A percentile compares a stretch with the other conserved stretches of the same genome.
Conservation (phyloP, 92 coral and sea anemone species). For the Porites evermanni region DNA sequence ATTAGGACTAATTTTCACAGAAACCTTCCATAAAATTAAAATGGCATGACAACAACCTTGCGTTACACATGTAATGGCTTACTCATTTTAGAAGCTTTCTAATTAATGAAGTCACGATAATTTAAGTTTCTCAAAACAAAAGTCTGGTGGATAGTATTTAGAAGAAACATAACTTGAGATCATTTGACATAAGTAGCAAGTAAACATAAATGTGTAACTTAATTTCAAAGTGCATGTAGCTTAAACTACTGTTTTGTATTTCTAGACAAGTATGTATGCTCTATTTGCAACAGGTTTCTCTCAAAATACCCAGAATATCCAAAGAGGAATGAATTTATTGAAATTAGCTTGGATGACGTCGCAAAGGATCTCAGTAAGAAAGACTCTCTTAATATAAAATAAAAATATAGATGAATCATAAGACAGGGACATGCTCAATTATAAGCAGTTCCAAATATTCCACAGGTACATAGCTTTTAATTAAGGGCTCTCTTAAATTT, state of each 20-base stretch:
- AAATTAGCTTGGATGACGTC: conserved; percentile 96
- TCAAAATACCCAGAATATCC: conserved; percentile 94
- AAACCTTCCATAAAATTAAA: not conserved
- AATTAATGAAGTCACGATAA: conserved; percentile 2
- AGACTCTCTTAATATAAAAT: not conserved
- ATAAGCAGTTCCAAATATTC: too few relatives aligned
- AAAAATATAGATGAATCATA: not conserved
- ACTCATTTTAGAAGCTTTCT: not conserved
- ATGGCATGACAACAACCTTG: conserved; percentile 8
- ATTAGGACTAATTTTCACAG: not conserved
- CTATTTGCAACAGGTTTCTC: conserved; percentile 76
- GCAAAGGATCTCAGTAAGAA: conserved; percentile 95
- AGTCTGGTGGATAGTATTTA: not conserved
- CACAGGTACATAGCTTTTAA: too few relatives aligned
- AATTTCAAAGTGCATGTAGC: too few relatives aligned
- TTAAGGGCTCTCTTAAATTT: too few relatives aligned
- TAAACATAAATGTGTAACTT: too few relatives aligned
- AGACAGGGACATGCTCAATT: not conserved
- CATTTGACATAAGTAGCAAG: not conserved
- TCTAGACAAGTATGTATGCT: not conserved
- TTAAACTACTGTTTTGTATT: not conserved
- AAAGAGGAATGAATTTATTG: conserved; percentile 73
- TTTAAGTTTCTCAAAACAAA: not conserved
- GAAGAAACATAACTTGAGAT: not conserved
- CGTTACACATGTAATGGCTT: conserved; percentile 11